These are phyloP conservation scores for Noctua janthe DNA, from an alignment of 2,888 invertebrate species.

Conservation along the genomic window DNA sequence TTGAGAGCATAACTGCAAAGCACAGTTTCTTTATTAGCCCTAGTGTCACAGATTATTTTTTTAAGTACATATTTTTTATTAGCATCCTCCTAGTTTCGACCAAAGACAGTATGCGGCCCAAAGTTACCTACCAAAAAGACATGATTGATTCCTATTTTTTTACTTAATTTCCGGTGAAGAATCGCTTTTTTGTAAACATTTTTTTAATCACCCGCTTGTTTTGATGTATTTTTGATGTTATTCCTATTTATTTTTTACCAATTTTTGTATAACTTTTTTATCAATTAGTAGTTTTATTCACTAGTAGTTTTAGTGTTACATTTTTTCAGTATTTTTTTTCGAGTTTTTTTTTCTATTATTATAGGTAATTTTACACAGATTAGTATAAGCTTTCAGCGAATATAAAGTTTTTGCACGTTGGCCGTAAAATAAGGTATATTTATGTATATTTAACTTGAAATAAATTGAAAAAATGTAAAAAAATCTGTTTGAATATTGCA, in stretches of 20 bases:
- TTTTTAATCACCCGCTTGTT: slow-evolving; percentile 80
- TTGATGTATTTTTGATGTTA: slow-evolving; percentile 86
- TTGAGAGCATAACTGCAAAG: slow-evolving; percentile 45
- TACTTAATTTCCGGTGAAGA: slow-evolving; percentile 78
- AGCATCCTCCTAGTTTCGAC: slow-evolving; percentile 77
- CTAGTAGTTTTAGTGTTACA: slow-evolving; percentile 76
- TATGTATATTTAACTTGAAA: slow-evolving; percentile 77
- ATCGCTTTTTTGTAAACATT: slow-evolving; percentile 75
- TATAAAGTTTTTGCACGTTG: slow-evolving; percentile 82
- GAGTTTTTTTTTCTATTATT: slow-evolving; percentile 69
- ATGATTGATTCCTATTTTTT: slow-evolving; percentile 82
- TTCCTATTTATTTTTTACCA: slow-evolving; percentile 87
- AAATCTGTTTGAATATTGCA: slow-evolving; percentile 71
- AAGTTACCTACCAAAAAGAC: slow-evolving; percentile 86
- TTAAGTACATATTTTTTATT: slow-evolving; percentile 68
- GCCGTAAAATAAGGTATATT: slow-evolving; percentile 79
- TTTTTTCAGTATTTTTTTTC: slow-evolving; percentile 82
- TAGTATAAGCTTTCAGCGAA: slow-evolving; percentile 81
- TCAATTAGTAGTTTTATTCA: slow-evolving; percentile 75
- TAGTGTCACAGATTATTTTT: slow-evolving; percentile 62
- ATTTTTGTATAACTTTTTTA: slow-evolving; percentile 85
- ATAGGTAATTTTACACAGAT: slow-evolving; percentile 76
- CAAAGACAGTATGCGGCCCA: slow-evolving; percentile 84
- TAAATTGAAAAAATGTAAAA: slow-evolving; percentile 71
- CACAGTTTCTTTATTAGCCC: slow-evolving; percentile 31